A percentile compares a stretch with the other conserved stretches of the same genome.
Conservation (phyloP, 2,888 invertebrate genomes). For the Drosophila glabriapex region DNA sequence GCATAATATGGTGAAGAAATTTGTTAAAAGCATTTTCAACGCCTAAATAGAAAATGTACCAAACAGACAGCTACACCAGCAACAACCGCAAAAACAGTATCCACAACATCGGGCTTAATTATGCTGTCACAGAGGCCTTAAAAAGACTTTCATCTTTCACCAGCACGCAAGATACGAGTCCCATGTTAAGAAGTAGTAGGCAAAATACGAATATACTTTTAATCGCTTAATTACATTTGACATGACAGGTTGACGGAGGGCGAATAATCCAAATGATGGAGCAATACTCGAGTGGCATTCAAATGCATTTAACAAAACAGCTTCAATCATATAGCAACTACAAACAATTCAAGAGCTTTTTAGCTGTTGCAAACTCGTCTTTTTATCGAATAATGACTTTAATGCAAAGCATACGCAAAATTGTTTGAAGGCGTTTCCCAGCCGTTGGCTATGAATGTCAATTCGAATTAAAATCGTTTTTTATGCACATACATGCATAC, state of each 20-base stretch:
- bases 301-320: constrained; percentile 48
- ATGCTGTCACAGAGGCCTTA: constrained; percentile 76
- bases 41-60: constrained; percentile 57
- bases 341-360: background rate
- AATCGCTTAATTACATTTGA: constrained; percentile 79
- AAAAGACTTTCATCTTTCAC: constrained; percentile 78
- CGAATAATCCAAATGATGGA: constrained; percentile 46
- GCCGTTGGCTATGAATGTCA: constrained; percentile 46
- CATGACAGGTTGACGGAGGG: constrained; percentile 78
- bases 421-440: constrained; percentile 36
- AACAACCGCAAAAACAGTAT: constrained; percentile 26
- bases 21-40: constrained; percentile 67
- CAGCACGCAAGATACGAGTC: constrained; percentile 31
- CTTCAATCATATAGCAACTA: constrained; percentile 19
- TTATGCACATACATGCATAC: constrained; percentile 10
- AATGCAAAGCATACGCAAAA: constrained; percentile 26
- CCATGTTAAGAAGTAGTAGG: constrained; percentile 45
- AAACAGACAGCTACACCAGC: constrained; percentile 45
- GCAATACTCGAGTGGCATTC: constrained; percentile 69
- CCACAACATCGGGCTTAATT: constrained; percentile 64
- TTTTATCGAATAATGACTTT: constrained; percentile 26
- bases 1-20: constrained; percentile 65
- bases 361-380: constrained; percentile 10
- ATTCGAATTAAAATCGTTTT: constrained; percentile 62
- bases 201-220: constrained; percentile 57